Conservation (phyloP, 2,888 invertebrate genomes). For the Lasioglossum villosulum region DNA sequence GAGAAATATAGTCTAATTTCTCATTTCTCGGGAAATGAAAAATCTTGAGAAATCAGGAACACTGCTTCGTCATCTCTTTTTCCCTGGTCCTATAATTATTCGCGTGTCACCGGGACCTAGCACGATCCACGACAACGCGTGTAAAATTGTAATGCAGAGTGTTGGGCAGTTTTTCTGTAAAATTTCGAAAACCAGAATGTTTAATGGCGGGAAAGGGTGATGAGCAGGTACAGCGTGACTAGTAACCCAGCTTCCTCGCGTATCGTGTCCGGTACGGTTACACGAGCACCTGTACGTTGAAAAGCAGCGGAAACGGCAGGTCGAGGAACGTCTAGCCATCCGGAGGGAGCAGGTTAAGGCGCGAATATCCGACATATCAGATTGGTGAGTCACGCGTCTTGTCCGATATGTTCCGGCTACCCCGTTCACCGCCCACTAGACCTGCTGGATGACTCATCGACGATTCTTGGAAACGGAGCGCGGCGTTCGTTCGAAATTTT, state of each 20-base stretch:
- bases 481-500: slow-evolving; percentile 65
- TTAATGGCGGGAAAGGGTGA: slow-evolving; percentile 11
- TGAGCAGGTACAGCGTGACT: neutral
- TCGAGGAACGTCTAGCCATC: slow-evolving; percentile 64
- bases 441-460: slow-evolving; percentile 72
- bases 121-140: no score
- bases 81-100: no score
- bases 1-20: no score
- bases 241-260: slow-evolving; percentile 27
- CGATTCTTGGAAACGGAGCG: slow-evolving; percentile 67
- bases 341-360: slow-evolving; percentile 66
- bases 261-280: slow-evolving; percentile 39
- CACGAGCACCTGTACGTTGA: slow-evolving; percentile 54
- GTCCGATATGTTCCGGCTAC: slow-evolving; percentile 75
- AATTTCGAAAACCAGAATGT: neutral
- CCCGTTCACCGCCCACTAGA: slow-evolving; percentile 74
- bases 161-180: neutral
- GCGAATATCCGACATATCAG: slow-evolving; percentile 76
- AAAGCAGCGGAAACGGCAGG: slow-evolving; percentile 58
- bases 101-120: no score
- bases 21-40: no score
- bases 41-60: no score
- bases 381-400: slow-evolving; percentile 77
- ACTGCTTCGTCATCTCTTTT: no score
- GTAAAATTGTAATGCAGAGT: neutral